Evolutionary conservation across 2,797 vertebrate species (phyloP).

Genomic region (Antrozous pallidus): DNA sequence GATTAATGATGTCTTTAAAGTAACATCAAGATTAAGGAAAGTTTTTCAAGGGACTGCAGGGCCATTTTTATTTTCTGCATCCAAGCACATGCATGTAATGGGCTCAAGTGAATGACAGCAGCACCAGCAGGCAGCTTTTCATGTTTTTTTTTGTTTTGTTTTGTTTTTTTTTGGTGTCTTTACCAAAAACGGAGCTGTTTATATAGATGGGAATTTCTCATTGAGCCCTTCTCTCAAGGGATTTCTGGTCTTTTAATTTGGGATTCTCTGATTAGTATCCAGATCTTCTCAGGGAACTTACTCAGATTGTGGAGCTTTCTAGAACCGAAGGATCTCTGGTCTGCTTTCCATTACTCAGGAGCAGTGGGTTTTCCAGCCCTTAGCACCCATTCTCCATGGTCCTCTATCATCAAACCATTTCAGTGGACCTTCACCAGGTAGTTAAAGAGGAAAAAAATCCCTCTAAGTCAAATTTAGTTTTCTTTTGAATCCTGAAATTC

Average conservation of each 20-base stretch:
- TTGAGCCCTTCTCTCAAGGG: background rate
- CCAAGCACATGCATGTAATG: background rate
- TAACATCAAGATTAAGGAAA: conserved; percentile 78
- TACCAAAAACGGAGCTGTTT: background rate
- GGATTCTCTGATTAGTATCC: background rate
- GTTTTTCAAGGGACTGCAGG: conserved; percentile 76
- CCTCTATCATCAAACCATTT: background rate
- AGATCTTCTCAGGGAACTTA: background rate
- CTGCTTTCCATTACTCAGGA: conserved; percentile 39
- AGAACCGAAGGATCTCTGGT: background rate
- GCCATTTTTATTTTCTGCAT: conserved; percentile 69
- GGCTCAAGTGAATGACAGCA: background rate
- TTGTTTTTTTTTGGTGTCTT: too few relatives aligned
- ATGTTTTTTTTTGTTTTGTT: background rate
- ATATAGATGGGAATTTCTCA: background rate
- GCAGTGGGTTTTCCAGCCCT: background rate
- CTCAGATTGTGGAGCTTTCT: background rate
- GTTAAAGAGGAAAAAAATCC: background rate
- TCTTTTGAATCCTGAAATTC: conserved; percentile 31
- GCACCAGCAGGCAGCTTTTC: fast-evolving
- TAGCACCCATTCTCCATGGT: background rate
- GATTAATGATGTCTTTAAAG: conserved; percentile 82
- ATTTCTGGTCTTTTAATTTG: background rate
- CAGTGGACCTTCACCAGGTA: background rate
- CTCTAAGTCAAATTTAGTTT: background rate